Evolutionary conservation across 2,113 vertebrate genomes (phyloP).

Genomic region (Otolemur garnettii): DNA sequence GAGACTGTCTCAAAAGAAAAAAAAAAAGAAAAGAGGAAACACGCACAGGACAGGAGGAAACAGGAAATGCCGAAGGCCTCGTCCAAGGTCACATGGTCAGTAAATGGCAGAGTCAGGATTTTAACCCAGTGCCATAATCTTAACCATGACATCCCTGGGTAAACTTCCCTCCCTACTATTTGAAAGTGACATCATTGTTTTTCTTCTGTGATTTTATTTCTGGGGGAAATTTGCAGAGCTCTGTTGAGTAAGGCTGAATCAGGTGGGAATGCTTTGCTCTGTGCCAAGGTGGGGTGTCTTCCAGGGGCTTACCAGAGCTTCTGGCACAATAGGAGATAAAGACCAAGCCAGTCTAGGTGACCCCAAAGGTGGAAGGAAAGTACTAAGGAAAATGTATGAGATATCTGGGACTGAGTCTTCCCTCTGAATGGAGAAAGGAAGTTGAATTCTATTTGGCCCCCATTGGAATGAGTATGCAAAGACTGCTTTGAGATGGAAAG

Average conservation of each 20-base stretch:
- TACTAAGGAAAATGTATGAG: rapidly evolving
- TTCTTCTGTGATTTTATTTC: background rate
- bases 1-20: too few relatives aligned
- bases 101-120: background rate
- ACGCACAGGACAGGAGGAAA: background rate
- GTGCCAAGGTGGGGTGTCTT: background rate
- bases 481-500: background rate
- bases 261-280: background rate
- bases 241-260: background rate
- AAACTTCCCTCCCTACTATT: background rate
- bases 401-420: background rate
- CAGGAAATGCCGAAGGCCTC: background rate
- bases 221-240: background rate
- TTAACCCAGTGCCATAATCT: background rate
- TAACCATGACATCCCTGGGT: background rate
- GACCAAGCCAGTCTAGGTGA: too few relatives aligned
- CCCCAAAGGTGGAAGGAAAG: background rate
- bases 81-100: background rate
- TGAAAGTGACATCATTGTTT: background rate
- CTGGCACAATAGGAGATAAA: rapidly evolving
- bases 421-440: background rate
- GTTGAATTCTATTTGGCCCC: background rate
- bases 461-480: rapidly evolving
- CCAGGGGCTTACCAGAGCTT: background rate
- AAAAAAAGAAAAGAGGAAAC: background rate